phyloP scores from a whole-genome alignment of 2,113 vertebrate species.

The Ictidomys tridecemlineatus region DNA sequence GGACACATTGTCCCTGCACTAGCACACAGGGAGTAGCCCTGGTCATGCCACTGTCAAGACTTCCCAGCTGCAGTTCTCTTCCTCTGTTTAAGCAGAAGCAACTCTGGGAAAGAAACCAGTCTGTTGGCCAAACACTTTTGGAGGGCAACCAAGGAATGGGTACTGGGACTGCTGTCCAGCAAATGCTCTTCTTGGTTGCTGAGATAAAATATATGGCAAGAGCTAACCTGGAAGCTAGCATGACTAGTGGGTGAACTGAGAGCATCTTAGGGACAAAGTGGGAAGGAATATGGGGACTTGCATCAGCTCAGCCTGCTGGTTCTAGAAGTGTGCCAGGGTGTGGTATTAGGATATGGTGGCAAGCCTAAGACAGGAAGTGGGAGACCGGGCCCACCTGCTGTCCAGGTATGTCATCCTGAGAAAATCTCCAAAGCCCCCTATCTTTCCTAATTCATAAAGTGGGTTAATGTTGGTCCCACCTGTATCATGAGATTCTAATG shows the following conservation, averaged over 20 bases:
- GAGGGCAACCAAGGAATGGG: neutral
- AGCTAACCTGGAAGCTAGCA: neutral
- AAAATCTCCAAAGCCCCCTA: neutral
- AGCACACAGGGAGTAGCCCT: fast-evolving
- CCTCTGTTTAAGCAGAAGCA: neutral
- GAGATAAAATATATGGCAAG: too few species aligned
- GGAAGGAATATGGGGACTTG: neutral
- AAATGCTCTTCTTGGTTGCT: neutral
- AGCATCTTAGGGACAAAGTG: neutral
- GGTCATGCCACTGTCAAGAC: too few species aligned
- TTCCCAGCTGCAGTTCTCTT: neutral
- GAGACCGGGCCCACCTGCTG: too few species aligned
- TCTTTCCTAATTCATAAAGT: neutral
- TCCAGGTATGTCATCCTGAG: neutral
- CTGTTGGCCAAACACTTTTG: neutral
- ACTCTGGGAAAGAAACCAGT: neutral
- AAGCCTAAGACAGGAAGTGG: fast-evolving
- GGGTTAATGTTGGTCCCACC: neutral
- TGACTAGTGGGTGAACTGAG: neutral
- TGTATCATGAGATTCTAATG: neutral
- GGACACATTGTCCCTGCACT: fast-evolving
- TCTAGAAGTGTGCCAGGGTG: fast-evolving
- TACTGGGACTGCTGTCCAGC: neutral
- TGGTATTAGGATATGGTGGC: neutral
- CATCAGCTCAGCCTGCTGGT: neutral